A percentile compares a stretch with the other conserved stretches of the same genome.
Evolutionary conservation across 2,113 vertebrate species (phyloP).

Genomic region (Sceloporus tristichus): DNA sequence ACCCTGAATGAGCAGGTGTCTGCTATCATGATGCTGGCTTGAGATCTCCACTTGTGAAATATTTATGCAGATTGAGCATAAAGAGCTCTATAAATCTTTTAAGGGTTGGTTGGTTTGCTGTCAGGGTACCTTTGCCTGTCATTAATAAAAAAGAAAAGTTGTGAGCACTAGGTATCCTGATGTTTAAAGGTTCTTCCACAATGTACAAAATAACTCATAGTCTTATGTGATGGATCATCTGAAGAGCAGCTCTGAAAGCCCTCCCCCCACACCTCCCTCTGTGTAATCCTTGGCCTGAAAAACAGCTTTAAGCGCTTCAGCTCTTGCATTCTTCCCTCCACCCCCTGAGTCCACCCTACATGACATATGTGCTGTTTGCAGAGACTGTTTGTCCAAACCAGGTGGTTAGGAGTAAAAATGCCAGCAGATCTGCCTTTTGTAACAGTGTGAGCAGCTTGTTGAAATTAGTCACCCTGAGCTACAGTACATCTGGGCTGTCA

Average conservation of each 20-base stretch:
- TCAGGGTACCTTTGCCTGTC: neutral
- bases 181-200: slow-evolving; percentile 2
- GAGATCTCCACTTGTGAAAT: neutral
- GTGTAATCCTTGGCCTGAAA: neutral
- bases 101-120: neutral
- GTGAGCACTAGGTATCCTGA: neutral
- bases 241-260: slow-evolving; percentile 11
- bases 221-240: slow-evolving; percentile 23
- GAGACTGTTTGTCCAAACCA: slow-evolving; percentile 65
- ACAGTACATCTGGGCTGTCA: slow-evolving; percentile 73
- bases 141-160: neutral
- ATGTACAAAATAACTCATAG: neutral
- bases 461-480: slow-evolving; percentile 67
- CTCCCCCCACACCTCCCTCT: slow-evolving; percentile 16
- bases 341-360: slow-evolving; percentile 10
- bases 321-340: slow-evolving; percentile 17
- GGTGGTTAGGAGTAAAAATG: slow-evolving; percentile 73
- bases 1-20: neutral
- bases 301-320: neutral
- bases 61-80: neutral
- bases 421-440: slow-evolving; percentile 70
- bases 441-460: slow-evolving; percentile 67
- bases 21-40: neutral
- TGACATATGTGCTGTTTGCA: slow-evolving; percentile 62
- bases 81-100: neutral